Base-by-base conservation (phyloP, 2,113 vertebrate genomes). In the Gobio gobio region DNA sequence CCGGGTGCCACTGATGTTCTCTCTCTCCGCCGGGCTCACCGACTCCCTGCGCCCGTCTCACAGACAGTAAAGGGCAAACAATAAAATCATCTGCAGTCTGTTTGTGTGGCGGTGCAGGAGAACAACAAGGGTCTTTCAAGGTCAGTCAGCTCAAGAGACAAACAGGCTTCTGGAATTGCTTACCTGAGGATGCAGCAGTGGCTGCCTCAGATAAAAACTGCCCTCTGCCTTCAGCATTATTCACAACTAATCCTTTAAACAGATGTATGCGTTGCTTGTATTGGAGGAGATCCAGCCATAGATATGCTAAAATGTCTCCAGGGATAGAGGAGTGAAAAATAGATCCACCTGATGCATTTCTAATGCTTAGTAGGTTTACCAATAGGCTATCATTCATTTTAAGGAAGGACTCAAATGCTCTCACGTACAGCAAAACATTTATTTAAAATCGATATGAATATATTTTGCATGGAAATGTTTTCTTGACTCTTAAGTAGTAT, bases 81-180 rank as follows among this genome's bases (percentile, higher is more conserved):
- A 80, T 79, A 73, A 64, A 63, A 86, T 86, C 26, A 74, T 86
- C 68, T 81, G 84, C 68, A 86, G 78, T 75, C 85, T 82, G 78
- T 73, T 66, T 70, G 78, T 74, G 68, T 78, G 56, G 70, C 20
- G 26, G 68, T 73, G 59, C 61, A 58, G 24, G 79, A 63, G 58
- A 82, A 63, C 43, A 86, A 61, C 63, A 78, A 73, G 75, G 72
- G 80, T 78, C 64, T 72, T 83, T 86, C 86, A 83, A 86, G 86
- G 86, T 78, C 74, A 83, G 20, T 36, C 63, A 24, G 66, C 86
- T 78, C 61, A 26, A 18, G 73, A 83, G 79, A 70, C 64, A 26
- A 85, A 29, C 64, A 51, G 63, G 56, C 49, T 74, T 49, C 43
- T 45, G 63, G 72, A 78, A 83, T 83, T 83, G 43, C 80, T 45